Evolutionary conservation across 37 sponge, comb jelly and placozoan species (phyloP), one percentile per base, ranked within the genome.

Genomic region (Ephydatia muelleri): DNA sequence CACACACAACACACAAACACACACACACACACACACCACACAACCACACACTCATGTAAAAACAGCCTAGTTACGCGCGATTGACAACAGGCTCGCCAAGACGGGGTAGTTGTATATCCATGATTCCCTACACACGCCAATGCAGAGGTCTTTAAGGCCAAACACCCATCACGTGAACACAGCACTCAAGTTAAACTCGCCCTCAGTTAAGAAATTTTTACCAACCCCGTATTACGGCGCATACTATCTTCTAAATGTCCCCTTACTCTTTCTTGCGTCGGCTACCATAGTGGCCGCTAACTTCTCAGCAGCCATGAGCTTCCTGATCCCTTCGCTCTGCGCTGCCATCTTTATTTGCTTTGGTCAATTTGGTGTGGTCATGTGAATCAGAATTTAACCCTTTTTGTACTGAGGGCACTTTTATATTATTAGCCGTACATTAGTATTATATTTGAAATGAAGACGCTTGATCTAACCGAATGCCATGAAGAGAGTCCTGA

Each of bases 281-380:
- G 86, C 73, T 1, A 95, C 96, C 30, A 93, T 81, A 35, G 77
- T 70, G 12, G 88, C 94, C 12, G 96, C 96, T 34, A 90, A 80
- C 72, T 91, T 95, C 84, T 95, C 96, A 12, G 96, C 88, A 11
- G 84, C 86, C 88, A 95, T 91, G 26, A 95, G 83, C 79, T 93
- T 67, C 71, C 81, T 90, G 40, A 95, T 92, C 22, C 94, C 94
- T 67, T 85, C 80, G 65, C 93, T 93, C 65, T 93, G 91, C 27
- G 91, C 38, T 65, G 95, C 94, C 95, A 95, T 95, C 47, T 72
- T 84, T 27, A 28, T 75, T 14, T 19, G 29, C 49, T 64, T 78
- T 75, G 8, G 0, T 36, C 35, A 73, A 73, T 22, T 38, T 28
- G 8, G 70, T 29, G 5, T 30, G 72, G 32, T 34, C 30, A 34